Percentiles rank a stretch among this genome's conserved stretches.
Conservation (phyloP, 2,113 vertebrate species). For the Martes martes region DNA sequence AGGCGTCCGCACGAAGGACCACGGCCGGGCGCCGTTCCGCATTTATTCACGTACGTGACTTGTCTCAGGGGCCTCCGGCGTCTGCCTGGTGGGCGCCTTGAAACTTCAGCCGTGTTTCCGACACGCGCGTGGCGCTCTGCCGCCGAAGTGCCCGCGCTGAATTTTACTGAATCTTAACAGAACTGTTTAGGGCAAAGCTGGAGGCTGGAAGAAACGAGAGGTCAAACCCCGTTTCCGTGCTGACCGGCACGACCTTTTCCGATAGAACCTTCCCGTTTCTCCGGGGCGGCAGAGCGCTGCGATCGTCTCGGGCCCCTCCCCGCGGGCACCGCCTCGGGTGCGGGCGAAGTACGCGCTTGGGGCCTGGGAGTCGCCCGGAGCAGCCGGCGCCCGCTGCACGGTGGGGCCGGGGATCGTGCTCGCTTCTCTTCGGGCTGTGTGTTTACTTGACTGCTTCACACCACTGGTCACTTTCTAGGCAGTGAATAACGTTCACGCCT, state of each 20-base stretch:
- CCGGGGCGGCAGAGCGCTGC: background rate
- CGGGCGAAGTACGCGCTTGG: rapidly evolving
- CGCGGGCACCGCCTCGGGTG: rapidly evolving
- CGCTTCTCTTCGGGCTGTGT: conserved; percentile 41
- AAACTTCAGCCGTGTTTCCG: background rate
- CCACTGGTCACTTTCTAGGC: conserved; percentile 50
- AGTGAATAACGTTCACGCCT: conserved; percentile 12
- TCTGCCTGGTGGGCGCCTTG: background rate
- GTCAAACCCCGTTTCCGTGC: rapidly evolving
- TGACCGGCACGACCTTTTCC: background rate
- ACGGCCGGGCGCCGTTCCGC: rapidly evolving
- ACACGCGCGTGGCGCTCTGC: no score
- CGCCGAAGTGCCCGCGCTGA: background rate
- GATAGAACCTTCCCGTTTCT: background rate
- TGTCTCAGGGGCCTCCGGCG: background rate
- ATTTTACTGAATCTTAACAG: background rate
- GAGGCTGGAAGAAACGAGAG: background rate
- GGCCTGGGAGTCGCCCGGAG: background rate
- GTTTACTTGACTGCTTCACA: conserved; percentile 53
- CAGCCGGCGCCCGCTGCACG: background rate
- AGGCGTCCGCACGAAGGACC: background rate
- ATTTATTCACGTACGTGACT: background rate
- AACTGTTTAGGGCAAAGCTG: background rate
- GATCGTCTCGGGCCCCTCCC: background rate
- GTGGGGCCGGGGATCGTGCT: background rate